These are phyloP conservation scores for Sturnira hondurensis DNA, from an alignment of 2,113 vertebrate genomes.

Conservation along the genomic window DNA sequence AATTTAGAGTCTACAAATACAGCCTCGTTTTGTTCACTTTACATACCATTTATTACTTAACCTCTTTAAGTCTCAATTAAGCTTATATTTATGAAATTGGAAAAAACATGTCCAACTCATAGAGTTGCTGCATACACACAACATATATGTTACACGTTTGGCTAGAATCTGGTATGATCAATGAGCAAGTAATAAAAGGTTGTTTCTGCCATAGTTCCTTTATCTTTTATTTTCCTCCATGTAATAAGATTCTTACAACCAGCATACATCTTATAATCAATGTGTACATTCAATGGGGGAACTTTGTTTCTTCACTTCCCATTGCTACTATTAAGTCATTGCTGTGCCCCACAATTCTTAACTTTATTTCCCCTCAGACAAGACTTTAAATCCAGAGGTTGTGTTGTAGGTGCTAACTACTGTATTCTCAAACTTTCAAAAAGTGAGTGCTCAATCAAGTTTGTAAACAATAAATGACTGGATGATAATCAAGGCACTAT, in stretches of 20 bases:
- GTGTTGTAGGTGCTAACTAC: not conserved
- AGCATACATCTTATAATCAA: not conserved
- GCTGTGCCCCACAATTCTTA: not conserved
- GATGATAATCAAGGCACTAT: not conserved
- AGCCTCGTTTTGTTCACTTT: not conserved
- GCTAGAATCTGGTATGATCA: not conserved
- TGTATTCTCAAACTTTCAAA: not conserved
- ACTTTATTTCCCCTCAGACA: not conserved
- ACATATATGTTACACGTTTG: not conserved
- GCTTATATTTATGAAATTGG: not conserved
- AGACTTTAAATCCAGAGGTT: not conserved
- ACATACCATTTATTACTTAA: not conserved
- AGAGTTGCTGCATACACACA: not conserved
- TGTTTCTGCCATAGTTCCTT: not conserved
- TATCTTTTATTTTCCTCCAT: not conserved
- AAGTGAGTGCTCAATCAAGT: not conserved
- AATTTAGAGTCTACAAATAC: not conserved
- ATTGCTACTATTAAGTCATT: not conserved
- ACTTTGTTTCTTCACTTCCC: not conserved
- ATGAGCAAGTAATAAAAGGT: not conserved
- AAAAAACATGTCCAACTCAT: not conserved
- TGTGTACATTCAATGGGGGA: not conserved
- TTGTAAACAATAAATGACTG: not conserved
- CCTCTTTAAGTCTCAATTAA: conserved; percentile 16
- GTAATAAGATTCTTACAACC: not conserved